phyloP scores from a whole-genome alignment of 2,797 vertebrate species.

The Lepilemur ruficaudatus region DNA sequence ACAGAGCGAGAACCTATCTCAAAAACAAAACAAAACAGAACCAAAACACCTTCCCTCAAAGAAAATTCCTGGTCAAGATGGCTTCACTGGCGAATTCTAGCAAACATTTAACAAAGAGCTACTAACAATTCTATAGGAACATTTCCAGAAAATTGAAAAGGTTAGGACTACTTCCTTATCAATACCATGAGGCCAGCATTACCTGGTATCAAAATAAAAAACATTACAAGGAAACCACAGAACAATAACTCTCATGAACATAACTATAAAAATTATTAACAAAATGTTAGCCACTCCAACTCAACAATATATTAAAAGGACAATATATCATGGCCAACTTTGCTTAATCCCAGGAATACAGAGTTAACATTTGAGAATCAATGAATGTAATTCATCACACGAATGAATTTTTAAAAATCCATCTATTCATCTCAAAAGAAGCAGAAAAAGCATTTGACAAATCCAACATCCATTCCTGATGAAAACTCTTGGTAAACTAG shows the following conservation, averaged over 20 bases:
- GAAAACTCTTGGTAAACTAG: not conserved
- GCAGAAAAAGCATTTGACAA: not conserved
- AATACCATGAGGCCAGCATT: not conserved
- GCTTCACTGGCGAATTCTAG: not conserved
- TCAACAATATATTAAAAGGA: not conserved
- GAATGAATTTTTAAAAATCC: not conserved
- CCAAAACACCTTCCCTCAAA: not conserved
- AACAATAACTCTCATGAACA: not conserved
- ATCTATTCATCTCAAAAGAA: not conserved
- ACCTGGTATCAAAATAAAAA: not conserved
- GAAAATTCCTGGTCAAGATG: not conserved
- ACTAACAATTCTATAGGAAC: not conserved
- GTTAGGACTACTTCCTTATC: not conserved
- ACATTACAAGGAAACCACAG: not conserved
- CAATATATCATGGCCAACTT: not conserved
- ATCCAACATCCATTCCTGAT: not conserved
- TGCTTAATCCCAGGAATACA: not conserved
- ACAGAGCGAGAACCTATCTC: not conserved
- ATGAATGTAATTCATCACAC: not conserved
- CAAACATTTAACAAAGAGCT: not conserved
- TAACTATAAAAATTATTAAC: constrained; percentile 13
- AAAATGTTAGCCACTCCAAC: not conserved
- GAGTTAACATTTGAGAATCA: constrained; percentile 5
- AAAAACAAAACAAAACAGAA: not conserved
- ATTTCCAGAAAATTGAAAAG: not conserved